Conservation (phyloP, 1,140 invertebrate species). For the Carposina sasakii region DNA sequence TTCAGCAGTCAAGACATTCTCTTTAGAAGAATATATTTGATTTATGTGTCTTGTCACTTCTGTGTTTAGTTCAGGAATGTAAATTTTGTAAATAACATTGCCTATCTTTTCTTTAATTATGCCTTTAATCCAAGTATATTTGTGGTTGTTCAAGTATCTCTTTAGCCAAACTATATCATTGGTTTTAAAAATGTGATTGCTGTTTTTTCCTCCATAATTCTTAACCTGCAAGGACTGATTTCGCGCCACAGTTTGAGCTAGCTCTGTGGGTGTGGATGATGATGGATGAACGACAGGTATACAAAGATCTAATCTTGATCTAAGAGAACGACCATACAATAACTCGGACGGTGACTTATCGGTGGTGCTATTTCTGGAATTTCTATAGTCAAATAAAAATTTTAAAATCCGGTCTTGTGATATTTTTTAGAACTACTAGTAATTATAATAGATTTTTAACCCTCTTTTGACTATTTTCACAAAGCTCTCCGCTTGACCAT, state of each 20-base stretch:
- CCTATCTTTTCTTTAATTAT: too few relatives aligned
- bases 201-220: background rate
- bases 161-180: background rate
- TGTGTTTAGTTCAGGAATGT: too few relatives aligned
- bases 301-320: background rate
- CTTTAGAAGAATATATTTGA: too few relatives aligned
- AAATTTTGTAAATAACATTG: too few relatives aligned
- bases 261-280: background rate
- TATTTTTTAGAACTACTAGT: background rate
- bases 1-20: too few relatives aligned
- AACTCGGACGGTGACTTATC: background rate
- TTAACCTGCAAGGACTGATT: constrained; percentile 3
- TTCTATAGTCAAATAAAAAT: constrained; percentile 4
- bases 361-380: background rate
- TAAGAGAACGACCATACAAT: background rate
- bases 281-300: background rate
- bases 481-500: background rate
- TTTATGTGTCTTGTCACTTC: too few relatives aligned
- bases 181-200: background rate
- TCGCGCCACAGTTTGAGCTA: constrained; percentile 1
- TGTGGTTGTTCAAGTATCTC: background rate
- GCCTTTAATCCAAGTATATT: too few relatives aligned
- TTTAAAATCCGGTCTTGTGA: background rate
- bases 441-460: background rate
- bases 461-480: background rate